A percentile compares a stretch with the other conserved stretches of the same genome.
These are phyloP conservation scores for Noctilio leporinus DNA, from an alignment of 2,113 vertebrate species.

Conservation along the genomic window DNA sequence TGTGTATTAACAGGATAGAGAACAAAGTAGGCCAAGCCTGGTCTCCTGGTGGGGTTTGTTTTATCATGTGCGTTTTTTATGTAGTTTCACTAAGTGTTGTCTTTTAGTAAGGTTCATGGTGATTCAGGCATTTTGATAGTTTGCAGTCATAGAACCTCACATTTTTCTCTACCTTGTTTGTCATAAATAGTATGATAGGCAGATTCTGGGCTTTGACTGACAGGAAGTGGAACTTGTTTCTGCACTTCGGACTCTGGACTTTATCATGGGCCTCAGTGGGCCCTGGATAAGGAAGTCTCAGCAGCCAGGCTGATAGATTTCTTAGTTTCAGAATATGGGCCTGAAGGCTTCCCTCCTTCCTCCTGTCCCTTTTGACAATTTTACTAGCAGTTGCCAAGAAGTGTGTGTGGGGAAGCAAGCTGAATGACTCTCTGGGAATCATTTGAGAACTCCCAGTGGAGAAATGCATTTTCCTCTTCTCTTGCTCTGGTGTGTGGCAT, in stretches of 20 bases:
- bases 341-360: background rate
- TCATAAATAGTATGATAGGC: constrained; percentile 37
- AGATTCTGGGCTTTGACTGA: background rate
- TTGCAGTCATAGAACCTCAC: constrained; percentile 20
- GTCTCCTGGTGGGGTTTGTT: constrained; percentile 34
- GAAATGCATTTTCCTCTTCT: constrained; percentile 35
- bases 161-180: constrained; percentile 10
- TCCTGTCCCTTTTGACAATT: background rate
- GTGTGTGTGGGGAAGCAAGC: constrained; percentile 24
- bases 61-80: constrained; percentile 25
- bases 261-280: background rate
- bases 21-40: constrained; percentile 35
- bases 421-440: constrained; percentile 45
- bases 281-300: constrained; percentile 11
- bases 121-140: constrained; percentile 43
- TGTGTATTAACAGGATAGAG: constrained; percentile 51
- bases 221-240: background rate
- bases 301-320: constrained; percentile 17
- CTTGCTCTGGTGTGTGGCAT: background rate
- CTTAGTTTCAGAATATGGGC: constrained; percentile 13
- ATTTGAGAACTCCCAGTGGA: constrained; percentile 44
- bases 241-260: background rate
- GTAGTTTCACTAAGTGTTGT: constrained; percentile 14
- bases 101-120: constrained; percentile 41
- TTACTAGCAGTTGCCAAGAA: constrained; percentile 42